Percentiles rank a stretch among this genome's conserved stretches.
Conservation (phyloP, 2,888 invertebrate genomes). For the Drosophila robusta region DNA sequence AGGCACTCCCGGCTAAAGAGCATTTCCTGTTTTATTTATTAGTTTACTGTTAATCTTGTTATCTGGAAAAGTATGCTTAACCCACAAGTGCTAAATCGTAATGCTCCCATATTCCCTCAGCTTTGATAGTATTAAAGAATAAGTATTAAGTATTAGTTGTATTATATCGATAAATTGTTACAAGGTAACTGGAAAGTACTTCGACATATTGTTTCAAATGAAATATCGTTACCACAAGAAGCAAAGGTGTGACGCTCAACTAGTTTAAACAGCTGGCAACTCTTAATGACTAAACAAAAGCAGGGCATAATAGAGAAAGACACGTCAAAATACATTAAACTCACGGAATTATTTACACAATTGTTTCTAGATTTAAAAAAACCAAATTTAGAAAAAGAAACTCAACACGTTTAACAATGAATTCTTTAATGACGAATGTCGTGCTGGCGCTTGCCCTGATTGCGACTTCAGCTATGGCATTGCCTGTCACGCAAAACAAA, state of each 20-base stretch:
- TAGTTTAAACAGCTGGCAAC: slow-evolving; percentile 14
- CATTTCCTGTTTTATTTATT: no score
- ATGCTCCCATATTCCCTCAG: no score
- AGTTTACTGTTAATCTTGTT: no score
- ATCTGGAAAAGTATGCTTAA: no score
- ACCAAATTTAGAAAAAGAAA: slow-evolving; percentile 8
- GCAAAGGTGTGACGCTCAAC: not conserved
- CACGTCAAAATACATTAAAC: slow-evolving; percentile 62
- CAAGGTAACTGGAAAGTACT: not conserved
- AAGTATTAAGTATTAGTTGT: no score
- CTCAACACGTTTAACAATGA: slow-evolving; percentile 46
- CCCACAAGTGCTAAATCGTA: no score
- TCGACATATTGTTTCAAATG: not conserved
- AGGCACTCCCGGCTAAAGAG: no score
- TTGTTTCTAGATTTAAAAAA: slow-evolving; percentile 25
- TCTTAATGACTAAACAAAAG: slow-evolving; percentile 33
- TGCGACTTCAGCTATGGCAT: slow-evolving; percentile 78
- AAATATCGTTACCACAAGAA: not conserved
- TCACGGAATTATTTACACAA: slow-evolving; percentile 56
- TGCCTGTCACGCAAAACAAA: slow-evolving; percentile 87
- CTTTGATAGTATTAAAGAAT: no score
- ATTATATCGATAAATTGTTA: not conserved
- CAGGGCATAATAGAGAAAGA: slow-evolving; percentile 27
- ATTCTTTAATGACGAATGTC: slow-evolving; percentile 18
- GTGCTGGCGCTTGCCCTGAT: slow-evolving; percentile 32